Conservation (phyloP, 2,797 vertebrate genomes). For the Crax fasciolata region DNA sequence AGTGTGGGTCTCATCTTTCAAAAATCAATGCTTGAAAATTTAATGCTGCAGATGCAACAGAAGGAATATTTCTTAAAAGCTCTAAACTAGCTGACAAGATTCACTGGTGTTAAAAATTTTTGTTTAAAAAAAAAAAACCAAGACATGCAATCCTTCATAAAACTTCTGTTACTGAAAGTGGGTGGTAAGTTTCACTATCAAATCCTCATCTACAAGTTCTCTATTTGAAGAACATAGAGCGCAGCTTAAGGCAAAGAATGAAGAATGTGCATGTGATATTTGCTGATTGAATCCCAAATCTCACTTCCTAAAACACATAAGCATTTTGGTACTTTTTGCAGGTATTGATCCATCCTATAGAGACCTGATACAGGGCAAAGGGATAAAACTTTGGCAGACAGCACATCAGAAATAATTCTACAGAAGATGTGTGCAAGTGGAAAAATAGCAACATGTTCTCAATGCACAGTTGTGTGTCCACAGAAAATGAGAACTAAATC, state of each 20-base stretch:
- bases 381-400: not conserved
- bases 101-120: not conserved
- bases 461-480: not conserved
- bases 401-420: not conserved
- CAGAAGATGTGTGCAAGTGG: not conserved
- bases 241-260: not conserved
- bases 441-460: not conserved
- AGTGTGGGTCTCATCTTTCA: constrained; percentile 10
- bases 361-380: not conserved
- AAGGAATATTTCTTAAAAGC: constrained; percentile 15
- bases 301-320: not conserved
- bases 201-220: not conserved
- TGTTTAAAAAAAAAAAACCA: not conserved
- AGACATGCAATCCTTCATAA: not conserved
- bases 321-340: not conserved
- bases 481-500: constrained; percentile 5
- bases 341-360: not conserved
- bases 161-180: not conserved
- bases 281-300: not conserved
- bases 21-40: constrained; percentile 12
- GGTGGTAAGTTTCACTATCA: not conserved
- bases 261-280: not conserved
- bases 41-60: constrained; percentile 10
- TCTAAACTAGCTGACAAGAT: not conserved
- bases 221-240: not conserved